Percentiles rank a stretch among this genome's conserved stretches.
phyloP scores from a whole-genome alignment of 2,113 vertebrate genomes.

The Taxidea taxus region DNA sequence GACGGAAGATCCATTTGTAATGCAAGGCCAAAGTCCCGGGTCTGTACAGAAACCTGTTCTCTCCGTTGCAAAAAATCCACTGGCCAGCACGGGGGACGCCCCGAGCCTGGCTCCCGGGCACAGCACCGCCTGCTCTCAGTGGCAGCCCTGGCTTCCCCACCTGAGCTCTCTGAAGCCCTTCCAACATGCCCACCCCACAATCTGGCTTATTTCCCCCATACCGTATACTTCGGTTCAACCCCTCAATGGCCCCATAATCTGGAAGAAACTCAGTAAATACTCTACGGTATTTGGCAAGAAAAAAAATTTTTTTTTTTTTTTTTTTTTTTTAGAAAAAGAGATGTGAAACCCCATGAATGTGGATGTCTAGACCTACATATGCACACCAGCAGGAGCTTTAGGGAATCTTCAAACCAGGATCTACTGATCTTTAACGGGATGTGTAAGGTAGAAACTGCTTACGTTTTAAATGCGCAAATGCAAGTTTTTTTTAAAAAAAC shows the following conservation, averaged over 20 bases:
- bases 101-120: neutral
- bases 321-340: too few relatives aligned
- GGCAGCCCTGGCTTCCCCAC: neutral
- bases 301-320: neutral
- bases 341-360: neutral
- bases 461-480: neutral
- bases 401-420: neutral
- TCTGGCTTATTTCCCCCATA: neutral
- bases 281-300: neutral
- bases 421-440: neutral
- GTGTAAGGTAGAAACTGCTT: neutral
- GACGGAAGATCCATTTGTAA: neutral
- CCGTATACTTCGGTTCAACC: neutral
- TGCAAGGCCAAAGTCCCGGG: neutral
- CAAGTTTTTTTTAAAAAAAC: neutral
- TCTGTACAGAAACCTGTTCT: neutral
- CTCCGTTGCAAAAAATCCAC: neutral
- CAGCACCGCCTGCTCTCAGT: neutral
- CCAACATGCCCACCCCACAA: neutral
- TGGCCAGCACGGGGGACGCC: neutral
- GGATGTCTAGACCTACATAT: fast-evolving
- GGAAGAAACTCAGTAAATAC: neutral
- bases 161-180: neutral
- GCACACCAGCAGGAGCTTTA: neutral
- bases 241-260: neutral